phyloP scores from a whole-genome alignment of 2,888 invertebrate genomes.

The Drosophila pseudotakahashii region DNA sequence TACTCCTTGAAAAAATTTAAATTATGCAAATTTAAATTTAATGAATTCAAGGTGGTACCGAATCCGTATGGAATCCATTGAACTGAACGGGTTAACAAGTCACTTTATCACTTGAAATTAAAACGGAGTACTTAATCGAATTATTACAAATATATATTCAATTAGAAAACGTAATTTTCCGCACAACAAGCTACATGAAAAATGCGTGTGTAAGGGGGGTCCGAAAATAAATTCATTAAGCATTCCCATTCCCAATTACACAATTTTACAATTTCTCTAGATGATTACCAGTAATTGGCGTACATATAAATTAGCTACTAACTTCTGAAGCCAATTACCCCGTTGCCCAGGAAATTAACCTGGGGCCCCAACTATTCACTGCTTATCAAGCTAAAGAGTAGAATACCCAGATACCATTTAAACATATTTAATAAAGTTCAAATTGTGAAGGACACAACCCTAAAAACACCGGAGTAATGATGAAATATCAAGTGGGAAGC shows the following conservation, averaged over 20 bases:
- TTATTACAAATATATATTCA: background rate
- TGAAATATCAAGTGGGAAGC: conserved; percentile 28
- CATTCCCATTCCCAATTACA: conserved; percentile 4
- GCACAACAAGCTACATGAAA: too few relatives aligned
- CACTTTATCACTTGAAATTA: background rate
- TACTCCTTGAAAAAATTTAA: conserved; percentile 8
- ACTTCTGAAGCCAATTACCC: conserved; percentile 4
- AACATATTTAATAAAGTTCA: conserved; percentile 21
- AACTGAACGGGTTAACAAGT: conserved; percentile 9
- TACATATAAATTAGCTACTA: conserved; percentile 21
- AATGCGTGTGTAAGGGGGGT: background rate
- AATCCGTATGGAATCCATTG: conserved; percentile 17
- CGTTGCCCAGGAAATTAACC: background rate
- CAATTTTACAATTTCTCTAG: conserved; percentile 18
- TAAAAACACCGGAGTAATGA: conserved; percentile 9
- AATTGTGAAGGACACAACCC: conserved; percentile 5
- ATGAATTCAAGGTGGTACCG: conserved; percentile 4
- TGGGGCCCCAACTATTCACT: background rate
- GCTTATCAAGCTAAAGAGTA: conserved; percentile 8
- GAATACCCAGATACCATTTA: conserved; percentile 21
- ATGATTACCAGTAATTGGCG: conserved; percentile 10
- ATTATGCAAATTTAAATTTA: conserved; percentile 1
- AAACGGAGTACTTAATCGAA: too few relatives aligned
- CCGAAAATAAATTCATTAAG: conserved; percentile 16
- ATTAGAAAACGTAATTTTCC: conserved; percentile 1